phyloP scores from a whole-genome alignment of 2,113 vertebrate species.

The Tamias sibiricus region DNA sequence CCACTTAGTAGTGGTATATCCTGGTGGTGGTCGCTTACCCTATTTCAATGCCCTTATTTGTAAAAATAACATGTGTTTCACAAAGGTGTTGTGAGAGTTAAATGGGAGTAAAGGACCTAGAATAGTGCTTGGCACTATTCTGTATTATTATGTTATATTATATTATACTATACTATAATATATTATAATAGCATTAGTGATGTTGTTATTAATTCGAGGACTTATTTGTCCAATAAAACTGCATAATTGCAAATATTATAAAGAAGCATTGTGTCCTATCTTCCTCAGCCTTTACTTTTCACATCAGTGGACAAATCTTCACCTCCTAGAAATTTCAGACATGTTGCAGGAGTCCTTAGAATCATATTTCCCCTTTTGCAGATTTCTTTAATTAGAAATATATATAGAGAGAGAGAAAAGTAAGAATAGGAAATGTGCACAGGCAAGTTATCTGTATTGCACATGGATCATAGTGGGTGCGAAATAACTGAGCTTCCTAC shows the following conservation, averaged over 20 bases:
- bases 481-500: not conserved
- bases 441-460: not conserved
- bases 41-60: not conserved
- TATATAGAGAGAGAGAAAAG: not conserved
- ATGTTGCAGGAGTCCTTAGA: not conserved
- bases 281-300: not conserved
- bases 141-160: too few relatives aligned
- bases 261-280: not conserved
- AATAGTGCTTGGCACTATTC: not conserved
- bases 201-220: not conserved
- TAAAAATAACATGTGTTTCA: not conserved
- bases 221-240: not conserved
- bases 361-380: not conserved
- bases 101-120: not conserved
- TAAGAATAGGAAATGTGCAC: not conserved
- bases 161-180: too few relatives aligned
- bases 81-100: not conserved
- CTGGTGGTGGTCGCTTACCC: not conserved
- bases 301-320: not conserved
- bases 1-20: not conserved
- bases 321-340: not conserved
- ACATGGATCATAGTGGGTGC: not conserved
- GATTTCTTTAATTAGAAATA: not conserved
- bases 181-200: not conserved
- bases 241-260: not conserved